These are phyloP conservation scores for Cyrtorhinus lividipennis DNA, from an alignment of 1,140 invertebrate species.

Conservation along the genomic window DNA sequence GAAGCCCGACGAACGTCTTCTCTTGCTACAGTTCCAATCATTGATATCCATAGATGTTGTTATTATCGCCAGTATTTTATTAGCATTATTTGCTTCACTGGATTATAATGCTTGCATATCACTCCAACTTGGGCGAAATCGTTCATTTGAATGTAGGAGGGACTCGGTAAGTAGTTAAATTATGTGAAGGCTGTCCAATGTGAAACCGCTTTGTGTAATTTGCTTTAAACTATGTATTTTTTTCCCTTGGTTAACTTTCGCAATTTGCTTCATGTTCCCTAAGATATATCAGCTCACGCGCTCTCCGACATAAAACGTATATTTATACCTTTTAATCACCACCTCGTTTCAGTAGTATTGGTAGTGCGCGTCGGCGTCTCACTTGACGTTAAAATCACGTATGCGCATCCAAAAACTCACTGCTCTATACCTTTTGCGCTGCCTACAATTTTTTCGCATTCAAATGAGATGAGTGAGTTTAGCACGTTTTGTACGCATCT, in stretches of 20 bases:
- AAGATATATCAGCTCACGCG: too few species aligned
- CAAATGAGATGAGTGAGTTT: not conserved
- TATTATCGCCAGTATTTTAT: too few species aligned
- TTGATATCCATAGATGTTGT: not conserved
- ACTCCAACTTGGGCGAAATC: slow-evolving; percentile 43
- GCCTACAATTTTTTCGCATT: too few species aligned
- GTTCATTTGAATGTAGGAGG: slow-evolving; percentile 70
- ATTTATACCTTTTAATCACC: too few species aligned
- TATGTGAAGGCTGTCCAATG: too few species aligned
- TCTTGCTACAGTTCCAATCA: slow-evolving; percentile 62
- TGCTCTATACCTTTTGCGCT: too few species aligned
- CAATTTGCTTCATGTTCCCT: not conserved
- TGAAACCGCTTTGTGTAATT: too few species aligned
- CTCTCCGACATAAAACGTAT: too few species aligned
- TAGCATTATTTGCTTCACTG: too few species aligned
- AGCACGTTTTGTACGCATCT: not conserved
- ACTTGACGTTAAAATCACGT: too few species aligned
- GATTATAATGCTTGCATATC: slow-evolving; percentile 19
- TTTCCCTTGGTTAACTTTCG: not conserved
- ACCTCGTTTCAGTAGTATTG: not conserved
- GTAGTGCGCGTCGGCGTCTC: too few species aligned
- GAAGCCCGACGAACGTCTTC: slow-evolving; percentile 76
- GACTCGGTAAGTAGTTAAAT: slow-evolving; percentile 49
- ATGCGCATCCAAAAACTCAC: too few species aligned
- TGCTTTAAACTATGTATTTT: slow-evolving; percentile 30